Evolutionary conservation across 2,888 invertebrate species (phyloP).

Genomic region (Machimus atricapillus): DNA sequence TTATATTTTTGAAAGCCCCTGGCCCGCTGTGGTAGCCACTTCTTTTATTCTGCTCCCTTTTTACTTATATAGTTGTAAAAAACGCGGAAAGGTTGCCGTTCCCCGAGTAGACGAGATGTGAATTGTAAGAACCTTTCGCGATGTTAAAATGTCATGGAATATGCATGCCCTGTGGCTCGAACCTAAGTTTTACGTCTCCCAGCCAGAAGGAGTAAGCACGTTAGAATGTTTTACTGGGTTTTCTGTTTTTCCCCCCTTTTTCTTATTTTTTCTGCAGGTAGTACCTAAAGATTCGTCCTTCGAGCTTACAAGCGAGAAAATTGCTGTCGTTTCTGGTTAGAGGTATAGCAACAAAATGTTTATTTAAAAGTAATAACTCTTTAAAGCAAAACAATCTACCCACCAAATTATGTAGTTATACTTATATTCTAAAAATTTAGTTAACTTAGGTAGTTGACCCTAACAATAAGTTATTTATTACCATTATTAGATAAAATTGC

Average conservation of each 20-base stretch:
- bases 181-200: background rate
- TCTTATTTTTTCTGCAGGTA: background rate
- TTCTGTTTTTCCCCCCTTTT: background rate
- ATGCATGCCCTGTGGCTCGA: background rate
- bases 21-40: background rate
- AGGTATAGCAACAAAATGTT: background rate
- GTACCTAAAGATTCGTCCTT: background rate
- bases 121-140: background rate
- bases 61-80: background rate
- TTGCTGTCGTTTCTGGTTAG: background rate
- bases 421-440: too few species aligned
- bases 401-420: too few species aligned
- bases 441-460: too few species aligned
- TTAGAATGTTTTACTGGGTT: background rate
- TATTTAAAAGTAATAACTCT: background rate
- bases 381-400: background rate
- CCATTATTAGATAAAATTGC: too few species aligned
- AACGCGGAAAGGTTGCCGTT: background rate
- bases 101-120: background rate
- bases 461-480: too few species aligned
- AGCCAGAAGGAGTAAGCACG: background rate
- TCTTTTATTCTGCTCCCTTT: background rate
- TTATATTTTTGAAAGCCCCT: background rate
- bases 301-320: background rate
- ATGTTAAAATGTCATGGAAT: background rate